Conservation (phyloP, 2,797 vertebrate genomes). For the Tarsius wallacei region DNA sequence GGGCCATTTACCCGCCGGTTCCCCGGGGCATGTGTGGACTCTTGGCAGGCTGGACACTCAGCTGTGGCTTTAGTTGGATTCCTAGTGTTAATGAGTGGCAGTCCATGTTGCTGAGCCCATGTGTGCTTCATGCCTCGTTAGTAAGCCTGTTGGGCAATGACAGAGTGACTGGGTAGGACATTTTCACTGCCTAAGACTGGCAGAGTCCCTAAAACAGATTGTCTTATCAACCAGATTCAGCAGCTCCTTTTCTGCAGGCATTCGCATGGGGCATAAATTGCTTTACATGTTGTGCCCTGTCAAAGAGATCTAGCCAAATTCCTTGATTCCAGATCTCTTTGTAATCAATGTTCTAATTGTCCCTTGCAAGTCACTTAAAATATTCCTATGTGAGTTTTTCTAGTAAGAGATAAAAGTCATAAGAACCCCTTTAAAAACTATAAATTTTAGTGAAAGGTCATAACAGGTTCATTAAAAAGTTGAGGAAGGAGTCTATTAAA, state of each 20-base stretch:
- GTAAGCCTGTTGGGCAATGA: not conserved
- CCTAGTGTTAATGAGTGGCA: not conserved
- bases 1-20: not conserved
- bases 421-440: too few relatives aligned
- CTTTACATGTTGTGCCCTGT: constrained; percentile 6
- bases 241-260: not conserved
- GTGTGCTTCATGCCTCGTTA: constrained; percentile 39
- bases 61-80: not conserved
- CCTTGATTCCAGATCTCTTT: not conserved
- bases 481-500: not conserved
- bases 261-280: not conserved
- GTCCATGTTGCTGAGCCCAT: not conserved
- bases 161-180: not conserved
- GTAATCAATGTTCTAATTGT: constrained; percentile 6
- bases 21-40: not conserved
- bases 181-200: not conserved
- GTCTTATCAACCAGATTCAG: not conserved
- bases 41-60: not conserved
- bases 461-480: too few relatives aligned
- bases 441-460: too few relatives aligned
- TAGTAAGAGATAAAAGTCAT: too few relatives aligned
- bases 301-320: constrained; percentile 39
- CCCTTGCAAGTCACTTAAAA: not conserved
- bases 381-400: too few relatives aligned
- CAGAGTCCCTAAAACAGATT: not conserved